Base-by-base conservation (phyloP, 2,888 invertebrate species). In the Apocheima hispidaria region DNA sequence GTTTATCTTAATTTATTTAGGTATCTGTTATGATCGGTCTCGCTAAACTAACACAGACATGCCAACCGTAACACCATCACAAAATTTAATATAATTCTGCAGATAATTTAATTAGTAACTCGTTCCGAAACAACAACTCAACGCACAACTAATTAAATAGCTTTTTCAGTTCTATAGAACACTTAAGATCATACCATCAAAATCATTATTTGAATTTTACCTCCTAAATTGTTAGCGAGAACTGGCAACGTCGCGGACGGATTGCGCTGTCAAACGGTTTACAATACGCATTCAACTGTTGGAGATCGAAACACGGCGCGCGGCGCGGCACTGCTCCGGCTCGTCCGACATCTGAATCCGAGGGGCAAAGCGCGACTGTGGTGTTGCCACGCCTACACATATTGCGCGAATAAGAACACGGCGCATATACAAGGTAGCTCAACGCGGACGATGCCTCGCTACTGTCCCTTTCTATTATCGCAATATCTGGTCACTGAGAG, bases 231-330 rank as follows among this genome's bases (percentile, higher is more conserved):
- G 78, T 77, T 77, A 79, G 78, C 79, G 79, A 78, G 76, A 83
- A 78, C 83, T 83, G 89, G 88, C 85, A 85, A 84, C 87, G 87
- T 82, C 84, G 86, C 81, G 84, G 83, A 75, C 77, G 76, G 26
- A 78, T 73, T 81, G 77, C 82, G 79, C 82, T 84, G 87, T 82
- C 84, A 84, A 82, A 83, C 86, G 78, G 86, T 85, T 77, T 82
- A 84, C 85, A 87, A 87, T 82, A 84, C 87, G 88, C 86, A 89
- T 90, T 88, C 88, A 90, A 89, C 92, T 91, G 91, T 89, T 90
- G 81, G 85, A 80, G 83, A 81, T 81, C 83, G 78, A 78, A 81
- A 81, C 88, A 80, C 88, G 86, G 84, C 76, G 89, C 83, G 78
- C 78, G 81, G 81, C 88, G 80, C 88, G 86, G 84, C 76, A 89